Percentiles rank a stretch among this genome's conserved stretches.
Conservation (phyloP, 1,140 invertebrate species). For the Papilio polyxenes region DNA sequence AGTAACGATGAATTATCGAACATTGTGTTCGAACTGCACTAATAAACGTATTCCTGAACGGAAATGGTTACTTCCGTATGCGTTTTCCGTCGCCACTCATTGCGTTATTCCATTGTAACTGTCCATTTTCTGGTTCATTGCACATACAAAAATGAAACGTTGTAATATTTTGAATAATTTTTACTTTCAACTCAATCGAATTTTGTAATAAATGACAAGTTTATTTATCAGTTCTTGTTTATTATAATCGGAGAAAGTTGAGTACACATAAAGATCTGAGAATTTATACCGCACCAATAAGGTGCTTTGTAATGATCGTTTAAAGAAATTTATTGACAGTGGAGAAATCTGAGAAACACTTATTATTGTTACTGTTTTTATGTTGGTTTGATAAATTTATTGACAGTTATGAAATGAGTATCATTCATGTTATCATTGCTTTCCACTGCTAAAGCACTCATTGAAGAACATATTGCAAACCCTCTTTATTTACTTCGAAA, state of each 20-base stretch:
- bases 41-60: constrained; percentile 5
- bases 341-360: constrained; percentile 18
- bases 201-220: not conserved
- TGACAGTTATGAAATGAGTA: constrained; percentile 6
- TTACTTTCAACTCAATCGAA: no score
- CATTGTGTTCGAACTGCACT: not conserved
- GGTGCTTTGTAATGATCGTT: not conserved
- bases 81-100: constrained; percentile 22
- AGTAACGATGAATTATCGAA: no score
- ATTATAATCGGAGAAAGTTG: constrained; percentile 5
- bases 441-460: not conserved
- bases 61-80: constrained; percentile 26
- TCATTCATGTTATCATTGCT: not conserved
- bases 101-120: constrained; percentile 17
- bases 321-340: constrained; percentile 4
- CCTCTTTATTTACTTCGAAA: not conserved
- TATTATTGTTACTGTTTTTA: constrained; percentile 18
- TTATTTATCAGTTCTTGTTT: not conserved
- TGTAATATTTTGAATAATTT: not conserved
- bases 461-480: not conserved
- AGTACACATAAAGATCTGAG: not conserved
- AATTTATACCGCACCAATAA: constrained; percentile 4
- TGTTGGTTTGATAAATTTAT: constrained; percentile 6
- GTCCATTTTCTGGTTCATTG: constrained; percentile 11
- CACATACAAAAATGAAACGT: not conserved